phyloP scores from a whole-genome alignment of 1,140 invertebrate species.

The Planococcus citri region DNA sequence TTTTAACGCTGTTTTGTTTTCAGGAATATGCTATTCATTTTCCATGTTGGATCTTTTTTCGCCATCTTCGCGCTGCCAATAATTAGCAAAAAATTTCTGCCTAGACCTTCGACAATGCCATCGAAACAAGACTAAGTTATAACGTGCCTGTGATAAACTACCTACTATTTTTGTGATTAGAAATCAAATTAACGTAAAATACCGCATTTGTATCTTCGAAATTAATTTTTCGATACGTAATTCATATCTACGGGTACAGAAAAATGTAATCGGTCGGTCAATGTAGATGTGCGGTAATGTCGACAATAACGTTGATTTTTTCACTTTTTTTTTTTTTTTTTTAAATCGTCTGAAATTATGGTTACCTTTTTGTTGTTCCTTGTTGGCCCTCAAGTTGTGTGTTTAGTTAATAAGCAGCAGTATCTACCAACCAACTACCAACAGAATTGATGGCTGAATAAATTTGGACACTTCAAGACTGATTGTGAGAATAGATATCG shows the following conservation, averaged over 20 bases:
- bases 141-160: neutral
- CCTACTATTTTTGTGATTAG: neutral
- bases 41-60: neutral
- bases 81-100: neutral
- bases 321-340: neutral
- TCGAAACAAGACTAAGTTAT: neutral
- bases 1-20: neutral
- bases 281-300: too few relatives aligned
- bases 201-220: too few relatives aligned
- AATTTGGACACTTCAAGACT: too few relatives aligned
- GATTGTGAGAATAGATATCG: too few relatives aligned
- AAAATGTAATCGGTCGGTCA: too few relatives aligned
- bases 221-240: too few relatives aligned
- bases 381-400: neutral
- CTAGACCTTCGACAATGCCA: neutral
- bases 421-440: too few relatives aligned
- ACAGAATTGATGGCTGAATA: too few relatives aligned
- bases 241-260: too few relatives aligned
- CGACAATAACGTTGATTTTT: neutral
- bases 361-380: conserved; percentile 6
- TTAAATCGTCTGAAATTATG: neutral
- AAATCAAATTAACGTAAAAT: neutral
- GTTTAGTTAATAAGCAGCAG: too few relatives aligned
- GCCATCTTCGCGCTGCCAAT: neutral
- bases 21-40: neutral